phyloP scores from a whole-genome alignment of 2,888 invertebrate species.

The Yponomeuta sedellus region DNA sequence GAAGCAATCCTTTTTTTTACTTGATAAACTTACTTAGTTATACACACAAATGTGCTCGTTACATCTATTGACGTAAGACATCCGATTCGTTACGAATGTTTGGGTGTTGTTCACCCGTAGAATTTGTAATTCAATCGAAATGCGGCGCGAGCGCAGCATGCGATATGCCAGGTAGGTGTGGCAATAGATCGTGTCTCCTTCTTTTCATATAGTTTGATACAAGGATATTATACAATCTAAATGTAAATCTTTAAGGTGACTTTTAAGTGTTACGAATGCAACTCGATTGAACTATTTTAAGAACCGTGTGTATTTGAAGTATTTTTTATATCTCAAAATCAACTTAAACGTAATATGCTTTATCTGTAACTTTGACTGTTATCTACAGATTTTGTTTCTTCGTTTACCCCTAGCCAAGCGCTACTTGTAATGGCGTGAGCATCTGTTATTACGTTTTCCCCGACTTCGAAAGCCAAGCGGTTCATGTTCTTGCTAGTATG shows the following conservation, averaged over 20 bases:
- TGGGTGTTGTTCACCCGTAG: constrained; percentile 45
- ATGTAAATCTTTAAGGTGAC: neutral
- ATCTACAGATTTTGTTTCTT: neutral
- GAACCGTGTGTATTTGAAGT: too few species aligned
- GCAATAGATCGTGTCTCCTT: constrained; percentile 34
- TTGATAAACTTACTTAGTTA: too few species aligned
- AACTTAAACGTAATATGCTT: too few species aligned
- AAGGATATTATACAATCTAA: constrained; percentile 5
- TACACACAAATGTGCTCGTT: neutral
- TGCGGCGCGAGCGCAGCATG: constrained; percentile 42
- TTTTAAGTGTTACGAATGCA: too few species aligned
- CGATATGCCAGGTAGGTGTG: constrained; percentile 48
- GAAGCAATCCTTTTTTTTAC: too few species aligned
- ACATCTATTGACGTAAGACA: constrained; percentile 29
- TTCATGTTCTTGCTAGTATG: too few species aligned
- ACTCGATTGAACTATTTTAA: too few species aligned
- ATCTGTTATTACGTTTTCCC: constrained; percentile 10
- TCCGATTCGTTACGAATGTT: constrained; percentile 42
- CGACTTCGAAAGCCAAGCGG: too few species aligned
- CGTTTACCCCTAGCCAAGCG: neutral
- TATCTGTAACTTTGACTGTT: too few species aligned
- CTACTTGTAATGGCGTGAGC: neutral
- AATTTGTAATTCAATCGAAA: constrained; percentile 60
- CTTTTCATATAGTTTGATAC: constrained; percentile 1
- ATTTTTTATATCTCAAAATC: too few species aligned